Evolutionary conservation across 2,797 vertebrate genomes (phyloP), one percentile per base, ranked within the genome.

Genomic region (Ibycter americanus): DNA sequence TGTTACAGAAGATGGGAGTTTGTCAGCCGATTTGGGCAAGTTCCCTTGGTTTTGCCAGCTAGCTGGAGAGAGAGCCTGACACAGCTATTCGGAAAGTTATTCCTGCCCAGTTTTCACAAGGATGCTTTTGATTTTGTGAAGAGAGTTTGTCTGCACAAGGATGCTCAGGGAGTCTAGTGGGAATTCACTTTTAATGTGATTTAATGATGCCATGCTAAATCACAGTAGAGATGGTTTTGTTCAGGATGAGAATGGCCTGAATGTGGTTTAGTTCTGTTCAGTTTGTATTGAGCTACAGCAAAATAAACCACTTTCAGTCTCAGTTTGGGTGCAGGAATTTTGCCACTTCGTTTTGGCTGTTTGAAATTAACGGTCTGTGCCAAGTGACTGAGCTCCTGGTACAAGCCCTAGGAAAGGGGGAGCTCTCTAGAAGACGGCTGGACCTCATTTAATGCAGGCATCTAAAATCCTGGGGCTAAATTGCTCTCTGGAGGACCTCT

Each of bases 161-260:
- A n/a, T 25, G 55, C 56, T 56, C 70, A 12, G 44, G 44, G 25
- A 63, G 52, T 63, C 16, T 6, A 5, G 34, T 20, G 36, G 46
- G 32, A 79, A 55, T 59, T 68, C 8, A 7, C 31, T 34, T 58
- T 15, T 12, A 8, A 34, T 0, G 0, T 8, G 15, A 15, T 61
- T 68, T 18, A 31, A 4, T 5, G 21, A 7, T 52, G 20, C n/a
- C 12, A 2, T 11, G 55, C 54, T 54, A 49, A 55, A n/a, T 49
- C 26, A 23, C 12, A 10, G 26, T 11, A n/a, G 14, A 21, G 42
- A 4, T 38, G 27, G 5, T 34, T 84, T 56, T 61, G 42, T 29
- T 62, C 40, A 59, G 63, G 15, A 8, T 46, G 51, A 85, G 56
- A 58, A 19, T 26, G 19, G 12, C 66, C 66, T 23, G 29, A 71